Conservation (phyloP, 2,797 vertebrate genomes). For the Heliangelus exortis region DNA sequence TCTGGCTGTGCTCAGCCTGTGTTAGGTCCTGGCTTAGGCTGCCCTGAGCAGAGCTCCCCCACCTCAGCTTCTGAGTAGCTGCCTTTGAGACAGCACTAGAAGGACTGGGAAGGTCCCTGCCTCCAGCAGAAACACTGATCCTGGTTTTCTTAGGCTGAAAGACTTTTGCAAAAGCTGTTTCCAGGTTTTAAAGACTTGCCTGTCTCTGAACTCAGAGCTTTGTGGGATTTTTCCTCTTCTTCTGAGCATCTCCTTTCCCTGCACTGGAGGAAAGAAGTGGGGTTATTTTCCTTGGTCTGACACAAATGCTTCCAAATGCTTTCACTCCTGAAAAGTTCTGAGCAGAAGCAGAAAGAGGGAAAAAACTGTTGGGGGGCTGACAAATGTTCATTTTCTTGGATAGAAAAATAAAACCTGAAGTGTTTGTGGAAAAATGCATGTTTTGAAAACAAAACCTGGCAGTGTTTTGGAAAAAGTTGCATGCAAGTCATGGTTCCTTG, state of each 20-base stretch:
- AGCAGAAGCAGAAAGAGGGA: background rate
- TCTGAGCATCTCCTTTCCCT: background rate
- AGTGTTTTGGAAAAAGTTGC: background rate
- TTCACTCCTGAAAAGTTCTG: background rate
- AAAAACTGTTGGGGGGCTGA: background rate
- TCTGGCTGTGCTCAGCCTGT: background rate
- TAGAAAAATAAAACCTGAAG: background rate
- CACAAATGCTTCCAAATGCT: background rate
- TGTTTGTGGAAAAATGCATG: background rate
- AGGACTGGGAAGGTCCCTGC: background rate
- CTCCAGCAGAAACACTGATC: background rate
- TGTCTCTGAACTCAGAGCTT: background rate
- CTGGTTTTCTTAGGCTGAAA: background rate
- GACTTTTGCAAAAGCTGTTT: background rate
- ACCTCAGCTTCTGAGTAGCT: background rate
- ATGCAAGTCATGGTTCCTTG: background rate
- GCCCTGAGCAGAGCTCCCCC: background rate
- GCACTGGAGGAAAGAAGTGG: background rate
- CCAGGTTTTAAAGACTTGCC: background rate
- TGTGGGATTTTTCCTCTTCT: background rate
- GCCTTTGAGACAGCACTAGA: fast-evolving
- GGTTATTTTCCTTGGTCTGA: background rate
- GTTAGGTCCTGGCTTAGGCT: background rate
- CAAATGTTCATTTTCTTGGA: background rate
- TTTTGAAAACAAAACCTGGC: background rate